These are phyloP conservation scores for Chelonus insularis DNA, from an alignment of 1,140 invertebrate genomes.

Conservation along the genomic window DNA sequence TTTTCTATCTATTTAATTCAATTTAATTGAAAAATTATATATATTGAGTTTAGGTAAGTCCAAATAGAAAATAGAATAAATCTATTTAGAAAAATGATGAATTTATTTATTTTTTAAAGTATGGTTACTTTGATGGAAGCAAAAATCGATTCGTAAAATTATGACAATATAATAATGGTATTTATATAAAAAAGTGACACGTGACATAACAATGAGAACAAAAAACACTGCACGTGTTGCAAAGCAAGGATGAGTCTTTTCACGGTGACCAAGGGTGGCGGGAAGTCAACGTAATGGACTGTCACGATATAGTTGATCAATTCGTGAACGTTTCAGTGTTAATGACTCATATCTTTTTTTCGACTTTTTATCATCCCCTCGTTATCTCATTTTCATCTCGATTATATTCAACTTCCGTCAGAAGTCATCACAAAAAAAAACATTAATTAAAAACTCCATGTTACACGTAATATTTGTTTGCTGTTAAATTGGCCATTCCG, in stretches of 20 bases:
- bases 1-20: too few species aligned
- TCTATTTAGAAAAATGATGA: background rate
- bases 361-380: too few species aligned
- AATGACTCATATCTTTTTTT: background rate
- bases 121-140: too few species aligned
- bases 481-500: too few species aligned
- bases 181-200: constrained; percentile 49
- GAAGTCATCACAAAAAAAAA: too few species aligned
- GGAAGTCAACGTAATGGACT: constrained; percentile 8
- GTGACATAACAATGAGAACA: constrained; percentile 47
- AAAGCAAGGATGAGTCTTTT: background rate
- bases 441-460: too few species aligned
- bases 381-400: too few species aligned
- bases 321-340: background rate
- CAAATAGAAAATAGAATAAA: background rate
- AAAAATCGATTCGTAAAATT: constrained; percentile 28
- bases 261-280: background rate
- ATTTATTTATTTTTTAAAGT: too few species aligned
- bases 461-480: too few species aligned
- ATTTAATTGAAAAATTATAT: too few species aligned
- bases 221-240: constrained; percentile 49
- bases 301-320: constrained; percentile 5
- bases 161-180: constrained; percentile 41
- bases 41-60: too few species aligned
- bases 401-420: too few species aligned